Conservation (phyloP, 2,888 invertebrate genomes). For the Drosophila affinis region DNA sequence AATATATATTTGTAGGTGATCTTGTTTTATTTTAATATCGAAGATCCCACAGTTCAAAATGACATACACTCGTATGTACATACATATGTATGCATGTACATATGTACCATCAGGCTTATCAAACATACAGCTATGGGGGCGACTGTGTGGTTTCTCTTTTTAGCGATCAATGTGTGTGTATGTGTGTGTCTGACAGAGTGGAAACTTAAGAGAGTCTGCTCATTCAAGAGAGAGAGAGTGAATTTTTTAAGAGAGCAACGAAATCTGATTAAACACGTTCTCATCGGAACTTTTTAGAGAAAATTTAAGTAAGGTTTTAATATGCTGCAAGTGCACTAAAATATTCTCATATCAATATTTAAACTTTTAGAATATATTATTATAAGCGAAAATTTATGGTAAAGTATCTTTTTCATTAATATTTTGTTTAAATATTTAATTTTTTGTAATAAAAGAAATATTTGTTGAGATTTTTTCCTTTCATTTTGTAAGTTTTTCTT, state of each 20-base stretch:
- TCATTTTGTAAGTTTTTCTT: neutral
- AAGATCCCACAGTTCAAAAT: too few species aligned
- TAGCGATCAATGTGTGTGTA: neutral
- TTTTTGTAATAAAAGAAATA: neutral
- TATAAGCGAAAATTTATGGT: neutral
- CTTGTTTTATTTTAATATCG: too few species aligned
- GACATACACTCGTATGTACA: too few species aligned
- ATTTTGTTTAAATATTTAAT: too few species aligned
- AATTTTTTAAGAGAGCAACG: neutral
- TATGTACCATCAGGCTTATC: neutral
- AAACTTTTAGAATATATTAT: neutral
- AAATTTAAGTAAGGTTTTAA: neutral
- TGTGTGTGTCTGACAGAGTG: conserved; percentile 1
- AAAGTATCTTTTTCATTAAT: neutral
- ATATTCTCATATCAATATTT: neutral
- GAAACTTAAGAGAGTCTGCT: conserved; percentile 4
- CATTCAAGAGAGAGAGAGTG: neutral
- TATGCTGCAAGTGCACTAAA: neutral
- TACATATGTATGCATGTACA: too few species aligned
- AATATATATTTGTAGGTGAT: neutral
- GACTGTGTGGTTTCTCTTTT: conserved; percentile 1
- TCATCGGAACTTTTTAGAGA: neutral
- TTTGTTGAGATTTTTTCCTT: too few species aligned
- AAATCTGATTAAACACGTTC: neutral
- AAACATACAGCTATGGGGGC: neutral